Evolutionary conservation across 2,888 invertebrate genomes (phyloP).

Genomic region (Bombylius major): DNA sequence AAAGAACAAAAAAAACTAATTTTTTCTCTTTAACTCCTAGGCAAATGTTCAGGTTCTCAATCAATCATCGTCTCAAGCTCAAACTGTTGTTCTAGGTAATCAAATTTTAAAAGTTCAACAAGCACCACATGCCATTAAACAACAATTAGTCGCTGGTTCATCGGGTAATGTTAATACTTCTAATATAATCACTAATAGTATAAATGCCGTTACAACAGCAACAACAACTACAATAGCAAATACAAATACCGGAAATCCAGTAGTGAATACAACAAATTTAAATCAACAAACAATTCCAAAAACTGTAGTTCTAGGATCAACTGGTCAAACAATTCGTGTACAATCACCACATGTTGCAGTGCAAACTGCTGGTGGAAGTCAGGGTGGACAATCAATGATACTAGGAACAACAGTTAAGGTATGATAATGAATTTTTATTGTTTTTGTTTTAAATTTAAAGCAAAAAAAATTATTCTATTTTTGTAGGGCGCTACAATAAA

Average conservation of each 20-base stretch:
- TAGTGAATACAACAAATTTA: constrained; percentile 14
- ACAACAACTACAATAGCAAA: constrained; percentile 15
- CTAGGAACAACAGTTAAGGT: constrained; percentile 15
- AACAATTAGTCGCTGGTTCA: constrained; percentile 1
- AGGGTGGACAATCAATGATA: constrained; percentile 8
- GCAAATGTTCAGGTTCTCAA: constrained; percentile 19
- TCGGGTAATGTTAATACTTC: background rate
- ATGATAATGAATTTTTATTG: background rate
- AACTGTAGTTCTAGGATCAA: constrained; percentile 27
- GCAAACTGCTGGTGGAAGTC: constrained; percentile 5
- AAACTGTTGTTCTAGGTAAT: constrained; percentile 36
- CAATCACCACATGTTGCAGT: constrained; percentile 18
- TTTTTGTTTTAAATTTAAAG: background rate
- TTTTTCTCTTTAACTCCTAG: constrained; percentile 3
- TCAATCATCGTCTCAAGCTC: constrained; percentile 21
- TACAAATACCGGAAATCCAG: constrained; percentile 17
- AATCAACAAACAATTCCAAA: constrained; percentile 18
- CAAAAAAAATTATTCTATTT: background rate
- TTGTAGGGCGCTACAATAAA: constrained; percentile 20
- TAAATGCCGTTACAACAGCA: constrained; percentile 5
- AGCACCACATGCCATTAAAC: constrained; percentile 17
- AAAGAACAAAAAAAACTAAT: too few species aligned
- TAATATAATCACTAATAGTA: constrained; percentile 3
- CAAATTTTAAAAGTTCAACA: constrained; percentile 32
- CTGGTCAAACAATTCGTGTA: constrained; percentile 29